Base-by-base conservation (phyloP, 1,140 invertebrate genomes). In the Helicoverpa armigera region DNA sequence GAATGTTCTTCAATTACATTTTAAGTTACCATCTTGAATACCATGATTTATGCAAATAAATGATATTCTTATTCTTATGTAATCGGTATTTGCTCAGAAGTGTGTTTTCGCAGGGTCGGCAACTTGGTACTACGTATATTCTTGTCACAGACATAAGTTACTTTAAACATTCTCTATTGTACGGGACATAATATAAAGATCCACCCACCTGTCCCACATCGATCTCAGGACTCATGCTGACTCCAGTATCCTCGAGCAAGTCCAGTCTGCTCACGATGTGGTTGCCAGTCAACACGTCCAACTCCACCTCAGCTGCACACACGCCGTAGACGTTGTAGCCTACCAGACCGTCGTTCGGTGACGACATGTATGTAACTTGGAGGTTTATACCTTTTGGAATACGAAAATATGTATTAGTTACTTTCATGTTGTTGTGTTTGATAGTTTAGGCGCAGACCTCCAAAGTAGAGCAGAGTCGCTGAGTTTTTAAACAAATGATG, bases 211-310 rank as follows among this genome's bases (percentile, higher is more conserved):
- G 98, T 35, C 98, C 98, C 23, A 99, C 95, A 90, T 99, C 98
- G 31, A 98, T 94, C 72, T 96, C 92, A 0, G 98, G 98, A 91
- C 96, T 98, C 63, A 98, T 87, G 90, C 97, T 97, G 80, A 96
- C 95, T 1, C 98, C 98, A 3, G 96, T 96, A 89, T 98, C 98
- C 92, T 98, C 97, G 9, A 98, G 87, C 35, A 98, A 88, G 90
- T 98, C 98, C 0, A 97, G 97, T 63, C 97, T 95, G 7, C 91
- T 91, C 23, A 97, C 88, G 78, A 96, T 86, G 83, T 96, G 96
- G 85, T 96, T 96, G 43, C 98, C 98, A 3, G 97, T 98, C 13
- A 98, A 92, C 12, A 98, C 95, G 88, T 98, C 98, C 11, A 98
- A 86, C 87, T 98, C 97, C 0, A 98, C 95, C 92, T 98, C 97